Conservation (phyloP, 53 echinoderm and acorn worm genomes). For the Apostichopus leukothele region DNA sequence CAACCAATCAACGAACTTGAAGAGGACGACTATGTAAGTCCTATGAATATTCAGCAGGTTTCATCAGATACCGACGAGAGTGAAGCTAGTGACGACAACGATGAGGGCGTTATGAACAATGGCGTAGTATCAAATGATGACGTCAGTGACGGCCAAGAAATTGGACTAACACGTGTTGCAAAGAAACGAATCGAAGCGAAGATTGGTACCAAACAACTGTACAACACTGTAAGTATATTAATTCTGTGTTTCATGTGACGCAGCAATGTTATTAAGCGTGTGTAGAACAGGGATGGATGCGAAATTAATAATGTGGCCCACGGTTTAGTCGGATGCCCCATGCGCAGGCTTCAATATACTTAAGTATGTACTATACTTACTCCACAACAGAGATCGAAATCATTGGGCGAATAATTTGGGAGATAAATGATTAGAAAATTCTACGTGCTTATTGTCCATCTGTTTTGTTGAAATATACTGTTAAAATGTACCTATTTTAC, state of each 20-base stretch:
- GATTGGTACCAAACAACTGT: conserved; percentile 14
- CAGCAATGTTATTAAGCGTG: too few relatives aligned
- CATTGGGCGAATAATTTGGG: too few relatives aligned
- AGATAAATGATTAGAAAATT: too few relatives aligned
- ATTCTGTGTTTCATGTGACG: not conserved
- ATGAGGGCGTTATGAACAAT: not conserved
- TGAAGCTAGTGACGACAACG: conserved; percentile 8
- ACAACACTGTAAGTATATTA: conserved; percentile 23
- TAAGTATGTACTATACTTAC: too few relatives aligned
- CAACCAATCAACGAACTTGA: conserved; percentile 52
- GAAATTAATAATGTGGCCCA: too few relatives aligned
- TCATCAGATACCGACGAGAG: not conserved
- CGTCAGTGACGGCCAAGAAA: conserved; percentile 9
- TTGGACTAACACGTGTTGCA: not conserved
- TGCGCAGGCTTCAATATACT: too few relatives aligned
- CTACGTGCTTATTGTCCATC: too few relatives aligned
- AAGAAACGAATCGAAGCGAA: conserved; percentile 17
- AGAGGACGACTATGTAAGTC: conserved; percentile 86
- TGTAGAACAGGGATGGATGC: too few relatives aligned
- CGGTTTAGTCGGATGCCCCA: too few relatives aligned
- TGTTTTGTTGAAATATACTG: too few relatives aligned
- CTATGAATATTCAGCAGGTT: conserved; percentile 55
- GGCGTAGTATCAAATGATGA: conserved; percentile 22
- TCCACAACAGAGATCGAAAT: too few relatives aligned
- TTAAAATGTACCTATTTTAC: too few relatives aligned